Base-by-base conservation (phyloP, 2,113 vertebrate genomes). In the Bungarus multicinctus region DNA sequence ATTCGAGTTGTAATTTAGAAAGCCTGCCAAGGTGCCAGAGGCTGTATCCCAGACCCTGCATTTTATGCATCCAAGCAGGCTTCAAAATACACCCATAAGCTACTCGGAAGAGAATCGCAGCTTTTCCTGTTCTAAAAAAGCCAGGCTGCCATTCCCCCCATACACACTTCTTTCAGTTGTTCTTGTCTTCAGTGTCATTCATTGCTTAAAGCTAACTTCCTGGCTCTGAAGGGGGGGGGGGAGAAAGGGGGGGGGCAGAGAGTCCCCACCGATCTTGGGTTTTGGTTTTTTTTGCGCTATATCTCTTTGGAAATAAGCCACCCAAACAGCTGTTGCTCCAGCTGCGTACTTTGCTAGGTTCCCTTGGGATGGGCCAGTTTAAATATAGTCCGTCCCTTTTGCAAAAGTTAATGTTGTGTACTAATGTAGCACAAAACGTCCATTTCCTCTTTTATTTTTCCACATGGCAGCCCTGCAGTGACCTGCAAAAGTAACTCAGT, bases 371-470 rank as follows among this genome's bases (percentile, higher is more conserved):
- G 2, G 54, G 20, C 20, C 14, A 60, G 18, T 39, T 58, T 53
- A 86, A 90, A 86, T 89, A 57, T 30, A 52, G 69, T 8, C 39
- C 27, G 55, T 45, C 23, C 0, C 88, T 93, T 50, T 57, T 87
- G 64, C 69, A 85, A 22, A 47, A 89, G 34, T 7, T 85, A 0
- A 0, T 88, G 45, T 5, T 92, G 23, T 34, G 11, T 16, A 34
- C 87, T 25, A 20, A 4, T 8, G 2, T 39, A 88, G 88, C 11
- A 25, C 22, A 3, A 1, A 92, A 23, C 30, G 55, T 52, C n/a
- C 1, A 25, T 91, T 93, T 94, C 14, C 94, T 55, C 87, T 91
- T 94, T 94, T 50, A 5, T 47, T 50, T 87, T 85, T 93, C 57
- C 85, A 85, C 60, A 2, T 14, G 88, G 57, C 34, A 12, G 23